Evolutionary conservation across 2,113 vertebrate genomes (phyloP).

Genomic region (Ochotona curzoniae): DNA sequence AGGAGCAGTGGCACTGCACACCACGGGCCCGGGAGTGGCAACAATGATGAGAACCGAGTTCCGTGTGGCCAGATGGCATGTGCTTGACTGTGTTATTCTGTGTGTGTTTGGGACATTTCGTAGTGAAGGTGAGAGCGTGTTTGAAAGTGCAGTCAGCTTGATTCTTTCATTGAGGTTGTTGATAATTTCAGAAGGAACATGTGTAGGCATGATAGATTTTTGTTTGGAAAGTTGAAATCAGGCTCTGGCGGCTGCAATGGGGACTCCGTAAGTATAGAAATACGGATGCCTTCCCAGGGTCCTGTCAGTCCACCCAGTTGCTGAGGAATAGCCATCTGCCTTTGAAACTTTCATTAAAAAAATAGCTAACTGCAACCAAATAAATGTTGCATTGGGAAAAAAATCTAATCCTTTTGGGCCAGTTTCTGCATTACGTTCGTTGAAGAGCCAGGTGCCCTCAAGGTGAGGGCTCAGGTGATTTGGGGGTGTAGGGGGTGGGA

Average conservation of each 20-base stretch:
- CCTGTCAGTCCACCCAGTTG: not conserved
- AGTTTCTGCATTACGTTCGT: not conserved
- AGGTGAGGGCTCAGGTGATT: not conserved
- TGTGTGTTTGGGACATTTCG: not conserved
- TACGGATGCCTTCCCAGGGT: not conserved
- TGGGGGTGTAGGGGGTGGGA: not conserved
- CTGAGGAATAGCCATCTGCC: not conserved
- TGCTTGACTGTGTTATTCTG: not conserved
- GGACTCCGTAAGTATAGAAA: not conserved
- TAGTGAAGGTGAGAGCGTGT: not conserved
- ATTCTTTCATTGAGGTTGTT: not conserved
- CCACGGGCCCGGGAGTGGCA: not conserved
- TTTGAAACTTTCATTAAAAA: not conserved
- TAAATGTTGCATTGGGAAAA: not conserved
- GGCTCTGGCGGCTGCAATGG: not conserved
- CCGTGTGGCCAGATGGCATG: not conserved
- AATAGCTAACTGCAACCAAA: not conserved
- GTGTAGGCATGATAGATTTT: not conserved
- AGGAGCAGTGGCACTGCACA: not conserved
- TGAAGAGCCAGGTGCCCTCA: not conserved
- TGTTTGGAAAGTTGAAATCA: not conserved
- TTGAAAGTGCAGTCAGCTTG: not conserved
- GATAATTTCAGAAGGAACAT: conserved; percentile 5
- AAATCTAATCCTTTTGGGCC: not conserved
- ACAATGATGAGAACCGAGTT: not conserved